Evolutionary conservation across 2,797 vertebrate species (phyloP).

Genomic region (Lepus townsendii): DNA sequence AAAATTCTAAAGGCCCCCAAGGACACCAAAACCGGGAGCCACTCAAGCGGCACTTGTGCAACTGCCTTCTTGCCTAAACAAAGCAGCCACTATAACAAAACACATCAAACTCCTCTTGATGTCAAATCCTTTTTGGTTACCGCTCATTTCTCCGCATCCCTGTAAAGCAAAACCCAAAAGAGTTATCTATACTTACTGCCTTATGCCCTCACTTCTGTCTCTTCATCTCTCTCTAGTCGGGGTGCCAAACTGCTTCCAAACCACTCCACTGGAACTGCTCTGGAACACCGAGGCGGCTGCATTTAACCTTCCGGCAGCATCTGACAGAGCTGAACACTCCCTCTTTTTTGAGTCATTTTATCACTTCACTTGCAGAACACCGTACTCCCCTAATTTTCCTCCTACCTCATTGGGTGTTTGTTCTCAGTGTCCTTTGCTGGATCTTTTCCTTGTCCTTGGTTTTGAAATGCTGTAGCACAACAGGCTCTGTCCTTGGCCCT

Average conservation of each 20-base stretch:
- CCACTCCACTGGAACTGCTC: background rate
- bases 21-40: background rate
- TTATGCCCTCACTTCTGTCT: background rate
- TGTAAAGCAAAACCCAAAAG: conserved; percentile 26
- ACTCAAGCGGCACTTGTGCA: background rate
- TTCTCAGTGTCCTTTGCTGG: background rate
- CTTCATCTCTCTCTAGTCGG: background rate
- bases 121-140: background rate
- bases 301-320: background rate
- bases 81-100: background rate
- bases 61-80: background rate
- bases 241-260: background rate
- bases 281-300: background rate
- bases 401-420: conserved; percentile 54
- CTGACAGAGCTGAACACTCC: background rate
- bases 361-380: conserved; percentile 51
- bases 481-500: conserved; percentile 60
- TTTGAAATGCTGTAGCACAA: conserved; percentile 61
- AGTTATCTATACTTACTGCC: conserved; percentile 51
- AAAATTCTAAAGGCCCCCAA: background rate
- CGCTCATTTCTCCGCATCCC: background rate
- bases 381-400: background rate
- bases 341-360: conserved; percentile 52
- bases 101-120: background rate
- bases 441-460: background rate